phyloP scores from a whole-genome alignment of 2,888 invertebrate species.

The Heliothis peltigera region DNA sequence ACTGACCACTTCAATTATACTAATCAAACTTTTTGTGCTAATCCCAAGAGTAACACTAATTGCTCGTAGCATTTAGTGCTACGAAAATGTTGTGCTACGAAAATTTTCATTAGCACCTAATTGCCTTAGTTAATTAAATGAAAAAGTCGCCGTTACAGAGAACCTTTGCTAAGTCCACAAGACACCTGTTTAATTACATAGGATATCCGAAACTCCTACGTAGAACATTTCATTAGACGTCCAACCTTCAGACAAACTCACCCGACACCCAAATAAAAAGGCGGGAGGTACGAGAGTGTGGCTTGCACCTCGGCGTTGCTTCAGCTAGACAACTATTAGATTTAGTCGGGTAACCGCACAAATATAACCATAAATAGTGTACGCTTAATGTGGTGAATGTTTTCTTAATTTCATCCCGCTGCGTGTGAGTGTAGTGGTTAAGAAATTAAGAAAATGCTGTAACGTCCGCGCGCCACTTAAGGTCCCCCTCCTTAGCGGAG shows the following conservation, averaged over 20 bases:
- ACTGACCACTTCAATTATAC: slow-evolving; percentile 1
- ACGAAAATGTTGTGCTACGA: slow-evolving; percentile 40
- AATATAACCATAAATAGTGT: slow-evolving; percentile 76
- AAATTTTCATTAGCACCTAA: slow-evolving; percentile 52
- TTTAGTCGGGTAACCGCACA: slow-evolving; percentile 67
- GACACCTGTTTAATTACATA: slow-evolving; percentile 72
- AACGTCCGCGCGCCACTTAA: slow-evolving; percentile 85
- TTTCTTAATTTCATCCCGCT: slow-evolving; percentile 89
- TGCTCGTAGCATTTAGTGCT: slow-evolving; percentile 29
- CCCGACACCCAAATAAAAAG: slow-evolving; percentile 65
- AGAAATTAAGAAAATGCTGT: slow-evolving; percentile 89
- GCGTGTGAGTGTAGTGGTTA: slow-evolving; percentile 84
- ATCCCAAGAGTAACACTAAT: slow-evolving; percentile 23
- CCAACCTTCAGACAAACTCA: slow-evolving; percentile 63
- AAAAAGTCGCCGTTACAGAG: slow-evolving; percentile 45
- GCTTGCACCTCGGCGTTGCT: slow-evolving; percentile 53
- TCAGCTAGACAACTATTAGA: slow-evolving; percentile 62
- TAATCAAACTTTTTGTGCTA: slow-evolving; percentile 17
- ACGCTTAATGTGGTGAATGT: slow-evolving; percentile 84
- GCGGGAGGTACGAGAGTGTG: slow-evolving; percentile 52
- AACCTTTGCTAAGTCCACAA: slow-evolving; percentile 55
- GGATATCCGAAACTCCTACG: slow-evolving; percentile 65
- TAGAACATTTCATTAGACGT: slow-evolving; percentile 68
- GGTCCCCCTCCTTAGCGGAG: slow-evolving; percentile 73
- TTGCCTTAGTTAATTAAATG: slow-evolving; percentile 60